Evolutionary conservation across 2,888 invertebrate genomes (phyloP).

Genomic region (Epirrita christyi): DNA sequence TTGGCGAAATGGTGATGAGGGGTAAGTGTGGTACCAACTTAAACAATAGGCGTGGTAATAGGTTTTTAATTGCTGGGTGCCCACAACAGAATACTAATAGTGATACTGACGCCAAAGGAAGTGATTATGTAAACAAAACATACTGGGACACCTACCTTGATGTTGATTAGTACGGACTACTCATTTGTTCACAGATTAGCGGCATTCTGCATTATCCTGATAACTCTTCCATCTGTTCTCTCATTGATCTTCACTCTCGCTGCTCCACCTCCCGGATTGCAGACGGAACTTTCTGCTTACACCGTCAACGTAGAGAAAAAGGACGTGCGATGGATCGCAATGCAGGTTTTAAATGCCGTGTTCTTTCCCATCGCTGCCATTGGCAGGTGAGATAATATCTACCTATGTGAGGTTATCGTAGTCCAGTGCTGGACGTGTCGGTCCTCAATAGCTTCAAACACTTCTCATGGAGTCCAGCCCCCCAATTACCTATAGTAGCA

Average conservation of each 20-base stretch:
- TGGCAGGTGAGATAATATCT: slow-evolving; percentile 82
- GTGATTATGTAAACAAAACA: neutral
- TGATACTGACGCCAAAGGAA: slow-evolving; percentile 2
- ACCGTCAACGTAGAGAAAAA: slow-evolving; percentile 70
- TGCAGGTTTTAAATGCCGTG: slow-evolving; percentile 78
- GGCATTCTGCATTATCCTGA: slow-evolving; percentile 63
- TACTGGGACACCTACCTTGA: neutral
- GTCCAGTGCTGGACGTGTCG: no score
- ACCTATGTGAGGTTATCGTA: no score
- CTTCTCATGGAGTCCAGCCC: no score
- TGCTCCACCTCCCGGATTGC: slow-evolving; percentile 84
- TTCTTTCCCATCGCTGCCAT: slow-evolving; percentile 86
- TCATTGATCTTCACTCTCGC: slow-evolving; percentile 85
- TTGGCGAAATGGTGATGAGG: slow-evolving; percentile 83
- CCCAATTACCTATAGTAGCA: no score
- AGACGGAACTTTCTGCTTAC: slow-evolving; percentile 67
- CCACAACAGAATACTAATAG: slow-evolving; percentile 2
- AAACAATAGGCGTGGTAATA: slow-evolving; percentile 42
- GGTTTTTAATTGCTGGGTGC: neutral
- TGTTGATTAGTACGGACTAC: neutral
- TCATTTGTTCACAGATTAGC: slow-evolving; percentile 54
- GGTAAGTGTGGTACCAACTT: slow-evolving; percentile 61
- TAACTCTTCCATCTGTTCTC: slow-evolving; percentile 82
- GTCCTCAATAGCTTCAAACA: no score
- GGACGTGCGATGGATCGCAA: slow-evolving; percentile 69